Evolutionary conservation across 1,140 invertebrate species (phyloP), one percentile per base, ranked within the genome.

Genomic region (Microplitis demolitor): DNA sequence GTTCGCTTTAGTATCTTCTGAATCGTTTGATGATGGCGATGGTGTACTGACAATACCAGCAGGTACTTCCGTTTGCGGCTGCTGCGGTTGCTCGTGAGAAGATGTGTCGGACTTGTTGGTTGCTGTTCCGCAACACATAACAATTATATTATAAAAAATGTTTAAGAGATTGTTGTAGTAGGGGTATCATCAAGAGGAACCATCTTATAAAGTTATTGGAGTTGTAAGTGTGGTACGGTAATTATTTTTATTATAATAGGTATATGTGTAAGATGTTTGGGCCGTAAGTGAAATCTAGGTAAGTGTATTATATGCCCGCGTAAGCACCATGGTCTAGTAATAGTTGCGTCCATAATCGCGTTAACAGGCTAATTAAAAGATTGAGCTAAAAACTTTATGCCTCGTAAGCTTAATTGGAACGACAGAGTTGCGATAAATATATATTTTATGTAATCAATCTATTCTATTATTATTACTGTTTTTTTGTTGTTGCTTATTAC

Each of bases 301-400:
- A 87, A 87, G 86, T 87, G 78, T 87, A 87, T 85, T 87, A 85
- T 87, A 87, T 87, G 86, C 83, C 77, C 77, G 79, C 63, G 64
- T 85, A 84, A 83, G 80, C 79, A 75, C 76, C 76, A 84, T 85
- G 86, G 84, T 87, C 86, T 87, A 87, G 83, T 87, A 87, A 85
- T 85, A 79, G 74, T 68, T 78, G 81, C 78, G 81, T 82, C 79
- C 77, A 82, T 82, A 81, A 86, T 85, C 81, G 73, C 78, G 63
- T 34, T 83, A 80, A 80, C 78, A 74, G 78, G 78, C 82, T 80
- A 85, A 85, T 85, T 85, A 82, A 83, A 78, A 62, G 62, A 35
- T 37, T 54, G 5, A 50, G 54, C 56, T 70, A 72, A 76, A 72
- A 73, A 71, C 35, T 45, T 45, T 56, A 77, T 71, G 68, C 35